phyloP scores from a whole-genome alignment of 2,888 invertebrate species.

The Latrodectus hesperus region DNA sequence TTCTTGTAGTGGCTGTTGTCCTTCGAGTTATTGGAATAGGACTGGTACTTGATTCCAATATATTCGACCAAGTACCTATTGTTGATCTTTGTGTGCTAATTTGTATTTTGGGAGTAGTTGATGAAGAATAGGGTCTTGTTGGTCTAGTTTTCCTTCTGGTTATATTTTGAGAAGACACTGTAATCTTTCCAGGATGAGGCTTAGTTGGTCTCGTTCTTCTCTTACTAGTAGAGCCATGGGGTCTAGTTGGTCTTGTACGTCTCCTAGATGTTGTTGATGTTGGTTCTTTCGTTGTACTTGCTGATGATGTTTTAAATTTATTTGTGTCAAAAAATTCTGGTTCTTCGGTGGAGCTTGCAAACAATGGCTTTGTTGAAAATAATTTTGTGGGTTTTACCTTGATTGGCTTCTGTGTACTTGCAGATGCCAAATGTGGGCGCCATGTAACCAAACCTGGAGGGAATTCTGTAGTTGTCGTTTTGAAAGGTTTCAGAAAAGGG shows the following conservation, averaged over 20 bases:
- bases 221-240: constrained; percentile 36
- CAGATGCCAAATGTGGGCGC: constrained; percentile 28
- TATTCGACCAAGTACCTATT: constrained; percentile 56
- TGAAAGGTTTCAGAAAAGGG: background rate
- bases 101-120: background rate
- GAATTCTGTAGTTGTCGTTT: constrained; percentile 30
- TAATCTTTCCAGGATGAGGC: constrained; percentile 22
- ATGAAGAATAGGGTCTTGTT: constrained; percentile 12
- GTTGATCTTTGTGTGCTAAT: constrained; percentile 1
- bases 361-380: constrained; percentile 44
- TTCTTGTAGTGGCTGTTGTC: constrained; percentile 1
- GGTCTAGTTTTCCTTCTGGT: constrained; percentile 41
- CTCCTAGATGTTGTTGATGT: constrained; percentile 29
- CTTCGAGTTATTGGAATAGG: constrained; percentile 25
- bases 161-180: constrained; percentile 10
- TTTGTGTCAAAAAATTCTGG: background rate
- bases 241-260: constrained; percentile 52
- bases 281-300: background rate
- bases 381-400: constrained; percentile 55
- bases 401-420: constrained; percentile 10
- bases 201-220: constrained; percentile 50
- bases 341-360: constrained; percentile 33
- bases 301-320: background rate
- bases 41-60: constrained; percentile 45
- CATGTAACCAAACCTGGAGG: constrained; percentile 57